These are phyloP conservation scores for Pleuronectes platessa DNA, from an alignment of 2,113 vertebrate species.

Conservation along the genomic window DNA sequence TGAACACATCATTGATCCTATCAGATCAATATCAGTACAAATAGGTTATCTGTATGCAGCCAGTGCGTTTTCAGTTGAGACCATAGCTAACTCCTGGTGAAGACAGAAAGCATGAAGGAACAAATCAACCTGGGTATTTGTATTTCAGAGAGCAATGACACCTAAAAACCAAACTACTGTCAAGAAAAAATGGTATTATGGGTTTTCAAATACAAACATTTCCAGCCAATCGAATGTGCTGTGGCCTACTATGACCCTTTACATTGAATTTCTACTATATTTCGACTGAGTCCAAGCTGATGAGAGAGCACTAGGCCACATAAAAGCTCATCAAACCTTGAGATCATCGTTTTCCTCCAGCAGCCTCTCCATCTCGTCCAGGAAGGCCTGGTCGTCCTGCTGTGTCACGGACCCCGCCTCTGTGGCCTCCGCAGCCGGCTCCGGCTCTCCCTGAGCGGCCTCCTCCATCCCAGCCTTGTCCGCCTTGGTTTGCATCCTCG, in stretches of 20 bases:
- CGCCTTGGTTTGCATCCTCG: slow-evolving; percentile 65
- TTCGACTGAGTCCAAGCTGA: not conserved
- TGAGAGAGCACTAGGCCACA: not conserved
- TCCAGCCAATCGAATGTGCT: not conserved
- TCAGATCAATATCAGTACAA: slow-evolving; percentile 36
- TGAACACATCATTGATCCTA: slow-evolving; percentile 45
- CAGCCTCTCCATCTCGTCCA: slow-evolving; percentile 91
- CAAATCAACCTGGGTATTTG: slow-evolving; percentile 5
- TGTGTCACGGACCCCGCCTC: slow-evolving; percentile 79
- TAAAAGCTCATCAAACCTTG: slow-evolving; percentile 83
- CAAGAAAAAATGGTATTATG: not conserved
- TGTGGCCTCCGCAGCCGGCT: slow-evolving; percentile 66
- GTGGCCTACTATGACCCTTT: not conserved
- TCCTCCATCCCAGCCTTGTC: slow-evolving; percentile 17
- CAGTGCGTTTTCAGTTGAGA: not conserved
- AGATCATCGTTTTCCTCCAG: slow-evolving; percentile 94
- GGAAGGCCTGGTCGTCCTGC: slow-evolving; percentile 83
- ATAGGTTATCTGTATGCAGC: slow-evolving; percentile 12
- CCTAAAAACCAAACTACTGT: not conserved
- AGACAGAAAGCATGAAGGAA: not conserved
- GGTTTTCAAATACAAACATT: slow-evolving; percentile 13
- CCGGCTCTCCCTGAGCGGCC: slow-evolving; percentile 48
- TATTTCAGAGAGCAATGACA: not conserved
- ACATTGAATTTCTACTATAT: not conserved
- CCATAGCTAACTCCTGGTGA: not conserved